Conservation (phyloP, 2,113 vertebrate genomes). For the Glaucomys volans region DNA sequence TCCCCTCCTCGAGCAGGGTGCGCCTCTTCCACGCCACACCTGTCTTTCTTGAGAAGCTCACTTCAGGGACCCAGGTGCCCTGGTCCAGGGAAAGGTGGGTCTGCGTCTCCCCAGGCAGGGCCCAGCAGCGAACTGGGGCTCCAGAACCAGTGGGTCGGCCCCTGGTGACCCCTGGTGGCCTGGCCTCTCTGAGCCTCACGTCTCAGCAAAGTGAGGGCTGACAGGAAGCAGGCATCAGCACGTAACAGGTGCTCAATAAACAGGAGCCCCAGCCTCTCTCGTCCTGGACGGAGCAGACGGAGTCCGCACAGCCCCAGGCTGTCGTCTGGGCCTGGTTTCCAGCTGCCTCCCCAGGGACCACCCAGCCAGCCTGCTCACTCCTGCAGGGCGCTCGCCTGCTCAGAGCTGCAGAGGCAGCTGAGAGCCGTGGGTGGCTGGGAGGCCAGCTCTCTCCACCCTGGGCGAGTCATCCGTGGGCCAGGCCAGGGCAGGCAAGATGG, state of each 20-base stretch:
- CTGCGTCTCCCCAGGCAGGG: not conserved
- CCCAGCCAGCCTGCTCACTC: conserved; percentile 58
- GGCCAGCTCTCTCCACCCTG: not conserved
- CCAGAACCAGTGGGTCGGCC: not conserved
- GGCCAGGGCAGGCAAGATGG: not conserved
- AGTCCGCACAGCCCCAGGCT: not conserved
- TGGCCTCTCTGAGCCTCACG: accelerated
- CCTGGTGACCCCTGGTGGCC: not conserved
- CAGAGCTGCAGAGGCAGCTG: conserved; percentile 43
- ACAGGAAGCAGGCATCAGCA: accelerated
- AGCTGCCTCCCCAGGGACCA: conserved; percentile 68
- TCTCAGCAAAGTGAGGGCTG: not conserved
- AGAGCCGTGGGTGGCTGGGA: not conserved
- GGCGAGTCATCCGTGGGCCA: not conserved
- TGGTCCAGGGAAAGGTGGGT: not conserved
- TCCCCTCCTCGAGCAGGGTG: not conserved
- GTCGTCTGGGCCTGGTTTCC: not conserved
- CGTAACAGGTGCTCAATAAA: not conserved
- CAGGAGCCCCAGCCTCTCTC: not conserved
- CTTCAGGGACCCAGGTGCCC: not conserved
- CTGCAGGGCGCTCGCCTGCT: conserved; percentile 37
- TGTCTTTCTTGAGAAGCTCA: conserved; percentile 28
- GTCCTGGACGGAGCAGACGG: not conserved
- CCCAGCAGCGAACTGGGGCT: too few species aligned
- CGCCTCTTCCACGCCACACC: not conserved